phyloP scores from a whole-genome alignment of 2,113 vertebrate genomes.

The Atrichornis clamosus region DNA sequence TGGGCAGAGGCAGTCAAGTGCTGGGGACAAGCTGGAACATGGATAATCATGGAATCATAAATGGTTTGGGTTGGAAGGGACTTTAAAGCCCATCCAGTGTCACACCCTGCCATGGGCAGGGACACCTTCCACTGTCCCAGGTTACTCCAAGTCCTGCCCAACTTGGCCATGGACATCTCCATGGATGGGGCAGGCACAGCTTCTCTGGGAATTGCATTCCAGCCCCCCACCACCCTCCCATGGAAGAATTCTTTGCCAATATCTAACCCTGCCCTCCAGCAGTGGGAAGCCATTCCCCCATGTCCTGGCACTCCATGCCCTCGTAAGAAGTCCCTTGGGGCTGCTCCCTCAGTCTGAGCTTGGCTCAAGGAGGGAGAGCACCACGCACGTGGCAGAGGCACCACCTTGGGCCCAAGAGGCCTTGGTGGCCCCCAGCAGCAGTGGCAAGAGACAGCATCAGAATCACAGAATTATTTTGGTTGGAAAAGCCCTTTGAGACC shows the following conservation, averaged over 20 bases:
- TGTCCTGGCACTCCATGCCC: background rate
- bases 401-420: rapidly evolving
- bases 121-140: background rate
- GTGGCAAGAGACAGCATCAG: background rate
- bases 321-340: no score
- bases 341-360: background rate
- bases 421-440: background rate
- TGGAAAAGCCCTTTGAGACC: background rate
- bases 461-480: background rate
- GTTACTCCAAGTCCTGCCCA: rapidly evolving
- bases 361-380: background rate
- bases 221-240: rapidly evolving
- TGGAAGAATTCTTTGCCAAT: background rate
- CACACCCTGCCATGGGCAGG: background rate
- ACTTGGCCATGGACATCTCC: rapidly evolving
- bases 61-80: background rate
- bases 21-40: background rate
- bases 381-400: rapidly evolving
- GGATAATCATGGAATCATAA: background rate
- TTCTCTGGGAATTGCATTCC: background rate
- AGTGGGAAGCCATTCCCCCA: background rate
- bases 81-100: rapidly evolving
- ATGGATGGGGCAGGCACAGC: background rate
- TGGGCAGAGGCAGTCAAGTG: background rate
- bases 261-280: background rate